Base-by-base conservation (phyloP, 1,140 invertebrate genomes). In the Drosophila busckii region DNA sequence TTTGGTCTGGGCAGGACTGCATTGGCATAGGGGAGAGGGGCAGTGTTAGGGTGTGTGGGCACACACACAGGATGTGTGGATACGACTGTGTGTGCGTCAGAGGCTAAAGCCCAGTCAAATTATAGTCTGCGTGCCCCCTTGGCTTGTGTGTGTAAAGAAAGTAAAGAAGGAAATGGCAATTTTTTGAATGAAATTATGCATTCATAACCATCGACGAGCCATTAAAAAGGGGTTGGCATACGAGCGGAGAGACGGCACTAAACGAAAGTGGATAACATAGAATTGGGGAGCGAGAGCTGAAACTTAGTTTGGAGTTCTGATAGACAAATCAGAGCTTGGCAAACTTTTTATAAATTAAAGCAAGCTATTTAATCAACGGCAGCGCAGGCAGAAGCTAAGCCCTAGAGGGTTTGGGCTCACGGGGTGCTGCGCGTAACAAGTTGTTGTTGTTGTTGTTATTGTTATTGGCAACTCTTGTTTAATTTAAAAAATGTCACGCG, bases 401-500 rank as follows among this genome's bases (percentile, higher is more conserved):
- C n/a, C n/a, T n/a, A n/a, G n/a, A n/a, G n/a, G n/a, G n/a, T n/a
- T n/a, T n/a, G n/a, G n/a, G n/a, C 64, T 62, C 32, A 37, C 41
- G 25, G 15, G 50, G 54, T 29, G 25, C 35, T 15, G 45, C 26
- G 28, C 28, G 41, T 38, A 62, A 56, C 58, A 70, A 70, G 61
- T 70, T 73, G 56, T 69, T 73, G 66, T 46, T 59, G 50, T 45
- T n/a, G n/a, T 69, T 73, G 32, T 66, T 68, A 52, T 50, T 45
- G 37, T 41, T 41, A 20, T 19, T 60, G 55, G 41, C 60, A n/a
- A n/a, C n/a, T 75, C 44, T 58, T 71, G 38, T 61, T 75, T 58
- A 59, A 59, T 62, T 70, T 66, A 55, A 65, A 76, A 82, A 70
- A 55, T 82, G 75, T 82, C 75, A 67, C 65, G 69, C 66, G 53